Base-by-base conservation (phyloP, 2,888 invertebrate genomes). In the Dasysyrphus tricinctus region DNA sequence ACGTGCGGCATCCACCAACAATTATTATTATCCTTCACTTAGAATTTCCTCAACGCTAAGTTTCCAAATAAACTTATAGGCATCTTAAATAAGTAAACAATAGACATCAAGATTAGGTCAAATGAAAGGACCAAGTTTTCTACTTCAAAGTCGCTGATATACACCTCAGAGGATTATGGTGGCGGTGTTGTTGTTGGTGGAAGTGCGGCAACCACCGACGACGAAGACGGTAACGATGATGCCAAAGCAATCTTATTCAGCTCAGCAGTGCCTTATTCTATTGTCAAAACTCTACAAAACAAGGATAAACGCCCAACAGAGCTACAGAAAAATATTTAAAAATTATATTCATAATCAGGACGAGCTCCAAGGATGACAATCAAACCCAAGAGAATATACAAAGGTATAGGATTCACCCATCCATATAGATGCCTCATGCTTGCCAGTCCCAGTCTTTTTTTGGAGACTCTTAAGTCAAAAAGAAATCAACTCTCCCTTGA, bases 401-500 rank as follows among this genome's bases (percentile, higher is more conserved):
- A n/a, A n/a, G 44, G 6, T 24, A 24, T 24, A 24, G 3, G 14
- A 37, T n/a, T 51, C 37, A 51, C 19, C 65, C 49, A 51, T 29
- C 39, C 39, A 34, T 3, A 16, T 16, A 34, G 32, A 32, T 69
- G 69, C 63, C 75, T 69, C 61, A 3, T 16, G 49, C 24, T 44
- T 54, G n/a, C 4, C 32, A n/a, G 14, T 9, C 9, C 34, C 39
- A 37, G n/a, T 59, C 39, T 39, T 49, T 67, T 24, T 49, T 16
- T 12, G 19, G 34, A 29, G 42, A 16, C 14, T 67, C 19, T 32
- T 54, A 67, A 19, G 49, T 24, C 80, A 61, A 80, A 80, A 29
- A 47, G 73, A 77, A 85, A 85, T 85, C 80, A 80, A 74, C 85
- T 81, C 74, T 80, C 81, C 77, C 74, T 57, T 56, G 73, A 81